Conservation (phyloP, 2,113 vertebrate species). For the Pleuronectes platessa region DNA sequence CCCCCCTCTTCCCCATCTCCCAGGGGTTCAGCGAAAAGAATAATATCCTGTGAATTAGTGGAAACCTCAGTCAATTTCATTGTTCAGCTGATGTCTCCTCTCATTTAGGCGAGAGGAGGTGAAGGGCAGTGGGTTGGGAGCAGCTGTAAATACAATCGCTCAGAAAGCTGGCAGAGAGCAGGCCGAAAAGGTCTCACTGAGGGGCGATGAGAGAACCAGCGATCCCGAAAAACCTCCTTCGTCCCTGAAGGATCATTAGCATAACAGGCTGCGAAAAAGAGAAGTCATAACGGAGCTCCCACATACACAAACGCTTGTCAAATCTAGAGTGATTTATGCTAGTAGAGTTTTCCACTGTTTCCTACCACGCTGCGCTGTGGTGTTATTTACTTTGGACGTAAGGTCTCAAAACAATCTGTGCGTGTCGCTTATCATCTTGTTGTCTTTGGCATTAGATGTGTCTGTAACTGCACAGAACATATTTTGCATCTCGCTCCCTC, state of each 20-base stretch:
- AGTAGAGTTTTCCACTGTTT: not conserved
- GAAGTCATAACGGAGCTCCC: conserved; percentile 57
- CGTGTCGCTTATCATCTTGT: not conserved
- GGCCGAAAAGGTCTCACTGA: conserved; percentile 27
- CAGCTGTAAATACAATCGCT: conserved; percentile 76
- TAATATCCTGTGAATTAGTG: conserved; percentile 76
- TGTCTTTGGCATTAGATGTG: not conserved
- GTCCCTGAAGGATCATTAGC: conserved; percentile 61
- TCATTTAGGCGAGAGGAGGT: conserved; percentile 34
- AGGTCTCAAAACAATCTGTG: not conserved
- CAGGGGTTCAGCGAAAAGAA: conserved; percentile 41
- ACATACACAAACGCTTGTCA: conserved; percentile 47
- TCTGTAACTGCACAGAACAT: too few species aligned
- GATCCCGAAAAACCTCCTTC: conserved; percentile 39
- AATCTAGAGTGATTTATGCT: conserved; percentile 60
- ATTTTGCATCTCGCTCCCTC: not conserved
- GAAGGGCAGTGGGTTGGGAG: conserved; percentile 35
- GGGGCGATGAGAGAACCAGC: conserved; percentile 69
- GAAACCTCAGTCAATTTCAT: conserved; percentile 75
- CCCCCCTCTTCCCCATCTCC: not conserved
- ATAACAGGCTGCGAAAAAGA: conserved; percentile 56
- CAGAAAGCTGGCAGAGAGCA: conserved; percentile 1
- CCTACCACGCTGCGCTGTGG: not conserved
- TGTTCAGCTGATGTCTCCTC: conserved; percentile 64
- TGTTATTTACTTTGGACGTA: not conserved